Conservation (phyloP, 2,113 vertebrate species). For the Rhadina sibilatrix region DNA sequence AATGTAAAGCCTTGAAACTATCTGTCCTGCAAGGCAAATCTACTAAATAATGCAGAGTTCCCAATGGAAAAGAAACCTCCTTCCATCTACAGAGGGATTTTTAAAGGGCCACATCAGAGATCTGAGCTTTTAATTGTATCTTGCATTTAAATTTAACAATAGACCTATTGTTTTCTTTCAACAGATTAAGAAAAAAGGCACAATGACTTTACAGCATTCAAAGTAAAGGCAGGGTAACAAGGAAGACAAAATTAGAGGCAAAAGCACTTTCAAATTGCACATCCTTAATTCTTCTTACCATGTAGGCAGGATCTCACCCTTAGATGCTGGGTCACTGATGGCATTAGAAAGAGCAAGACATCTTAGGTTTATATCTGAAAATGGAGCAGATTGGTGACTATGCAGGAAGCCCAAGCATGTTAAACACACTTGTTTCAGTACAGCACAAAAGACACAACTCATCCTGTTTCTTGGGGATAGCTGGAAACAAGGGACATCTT, state of each 20-base stretch:
- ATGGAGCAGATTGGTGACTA: neutral
- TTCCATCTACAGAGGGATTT: constrained; percentile 40
- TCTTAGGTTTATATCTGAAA: neutral
- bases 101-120: constrained; percentile 22
- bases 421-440: neutral
- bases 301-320: neutral
- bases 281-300: neutral
- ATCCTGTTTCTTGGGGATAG: neutral
- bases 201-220: neutral
- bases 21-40: constrained; percentile 63
- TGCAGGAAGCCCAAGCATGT: neutral
- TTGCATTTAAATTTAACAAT: neutral
- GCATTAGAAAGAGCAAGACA: neutral
- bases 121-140: constrained; percentile 35
- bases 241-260: neutral
- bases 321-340: neutral
- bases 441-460: neutral
- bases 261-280: neutral
- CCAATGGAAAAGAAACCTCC: constrained; percentile 23
- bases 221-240: neutral
- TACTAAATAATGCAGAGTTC: constrained; percentile 57
- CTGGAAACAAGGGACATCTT: neutral
- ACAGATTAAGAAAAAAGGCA: neutral
- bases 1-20: neutral
- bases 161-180: neutral